Evolutionary conservation across 2,113 vertebrate species (phyloP), one percentile per base, ranked within the genome.

Genomic region (Pungitius pungitius): DNA sequence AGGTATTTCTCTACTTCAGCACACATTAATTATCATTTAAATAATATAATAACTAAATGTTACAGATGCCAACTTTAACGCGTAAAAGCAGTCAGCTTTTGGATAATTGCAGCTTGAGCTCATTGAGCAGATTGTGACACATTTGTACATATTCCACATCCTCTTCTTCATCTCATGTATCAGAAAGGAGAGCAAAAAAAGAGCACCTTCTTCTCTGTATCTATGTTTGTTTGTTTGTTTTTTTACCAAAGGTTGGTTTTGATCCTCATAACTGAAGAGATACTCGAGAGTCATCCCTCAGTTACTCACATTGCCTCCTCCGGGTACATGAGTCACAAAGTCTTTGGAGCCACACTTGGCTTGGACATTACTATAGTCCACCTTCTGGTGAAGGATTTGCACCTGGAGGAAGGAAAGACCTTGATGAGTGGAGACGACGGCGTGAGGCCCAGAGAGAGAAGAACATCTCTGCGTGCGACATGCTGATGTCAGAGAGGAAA

Each of bases 291-390:
- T 77, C 81, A 90, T 88, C 89, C 87, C 85, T 75, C 75, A 88
- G 91, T 87, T 90, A 98, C 97, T 97, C 95, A 99, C 97, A 93
- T 96, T 96, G 89, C 97, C 97, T 92, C 97, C 97, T 90, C 96
- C 96, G 0, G 97, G 95, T 83, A 92, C 85, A 93, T 99, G 96
- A 95, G 95, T 98, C 79, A 98, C 87, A 95, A 98, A 98, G 93
- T 92, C 96, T 95, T 98, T 99, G 94, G 97, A 99, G 92, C 97
- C 96, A 93, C 96, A 98, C 94, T 67, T 98, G 92, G 98, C 94
- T 94, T 97, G 96, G 87, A 97, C 95, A 93, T 69, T 96, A 94
- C 93, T 96, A 91, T 96, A 94, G 93, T 98, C 96, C 93, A 97
- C 80, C 96, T 99, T 99, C 96, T 97, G 96, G 92, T 96, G 96